A percentile compares a stretch with the other conserved stretches of the same genome.
Conservation (phyloP, 2,888 invertebrate genomes). For the Nemurella pictetii region DNA sequence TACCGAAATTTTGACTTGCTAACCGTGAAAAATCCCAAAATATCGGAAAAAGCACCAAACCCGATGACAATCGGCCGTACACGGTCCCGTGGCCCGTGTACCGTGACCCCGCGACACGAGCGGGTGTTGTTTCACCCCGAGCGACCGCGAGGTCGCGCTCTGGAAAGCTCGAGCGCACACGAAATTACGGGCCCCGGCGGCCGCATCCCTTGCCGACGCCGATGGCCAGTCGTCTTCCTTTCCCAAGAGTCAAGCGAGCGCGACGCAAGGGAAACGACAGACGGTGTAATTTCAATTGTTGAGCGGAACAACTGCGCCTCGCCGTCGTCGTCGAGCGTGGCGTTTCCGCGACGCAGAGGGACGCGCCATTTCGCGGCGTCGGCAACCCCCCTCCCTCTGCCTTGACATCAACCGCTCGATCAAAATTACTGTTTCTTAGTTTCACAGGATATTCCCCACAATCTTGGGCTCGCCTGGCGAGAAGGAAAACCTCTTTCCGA, state of each 20-base stretch:
- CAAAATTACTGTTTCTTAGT: no score
- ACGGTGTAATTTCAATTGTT: slow-evolving; percentile 26
- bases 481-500: no score
- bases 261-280: slow-evolving; percentile 30
- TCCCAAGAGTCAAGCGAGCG: slow-evolving; percentile 33
- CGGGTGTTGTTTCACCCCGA: background rate
- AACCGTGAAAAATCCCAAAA: no score
- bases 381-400: background rate
- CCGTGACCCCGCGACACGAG: background rate
- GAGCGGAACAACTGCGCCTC: background rate
- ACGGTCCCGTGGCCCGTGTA: background rate
- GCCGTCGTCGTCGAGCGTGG: background rate
- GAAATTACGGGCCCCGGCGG: background rate
- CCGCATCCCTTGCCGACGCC: background rate
- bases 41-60: no score
- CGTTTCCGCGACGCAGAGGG: background rate
- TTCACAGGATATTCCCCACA: no score
- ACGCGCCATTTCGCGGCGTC: background rate
- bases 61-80: no score
- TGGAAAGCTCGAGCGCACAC: background rate
- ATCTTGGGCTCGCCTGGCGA: no score
- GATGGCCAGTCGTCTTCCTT: slow-evolving; percentile 33
- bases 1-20: no score
- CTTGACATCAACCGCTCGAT: background rate
- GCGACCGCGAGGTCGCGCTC: background rate